Conservation (phyloP, 2,113 vertebrate species). For the Myotis brandtii region DNA sequence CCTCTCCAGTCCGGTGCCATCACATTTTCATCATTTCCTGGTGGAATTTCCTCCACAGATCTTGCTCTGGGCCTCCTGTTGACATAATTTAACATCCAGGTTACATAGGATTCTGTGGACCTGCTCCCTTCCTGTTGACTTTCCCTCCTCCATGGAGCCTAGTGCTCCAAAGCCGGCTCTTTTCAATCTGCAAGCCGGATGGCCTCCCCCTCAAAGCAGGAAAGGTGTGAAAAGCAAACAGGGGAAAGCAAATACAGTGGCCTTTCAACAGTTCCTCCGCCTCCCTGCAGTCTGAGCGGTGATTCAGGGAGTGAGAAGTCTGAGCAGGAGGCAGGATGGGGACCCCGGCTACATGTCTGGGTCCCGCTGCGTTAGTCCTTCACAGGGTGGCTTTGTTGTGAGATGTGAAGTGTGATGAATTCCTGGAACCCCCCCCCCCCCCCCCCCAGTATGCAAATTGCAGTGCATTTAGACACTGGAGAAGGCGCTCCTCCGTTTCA, state of each 20-base stretch:
- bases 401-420: conserved; percentile 17
- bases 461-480: background rate
- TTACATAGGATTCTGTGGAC: conserved; percentile 64
- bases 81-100: conserved; percentile 69
- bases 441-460: background rate
- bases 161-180: conserved; percentile 7
- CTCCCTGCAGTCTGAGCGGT: background rate
- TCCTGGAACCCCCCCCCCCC: background rate
- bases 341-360: conserved; percentile 2
- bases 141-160: background rate
- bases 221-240: conserved; percentile 78
- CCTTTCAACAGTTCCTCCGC: background rate
- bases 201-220: conserved; percentile 38
- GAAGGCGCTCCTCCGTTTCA: background rate
- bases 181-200: conserved; percentile 48
- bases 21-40: conserved; percentile 50
- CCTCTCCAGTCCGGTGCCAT: conserved; percentile 26
- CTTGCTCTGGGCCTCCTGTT: conserved; percentile 71
- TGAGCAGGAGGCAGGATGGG: conserved; percentile 30
- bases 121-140: conserved; percentile 73
- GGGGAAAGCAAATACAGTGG: conserved; percentile 55
- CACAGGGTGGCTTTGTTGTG: conserved; percentile 64
- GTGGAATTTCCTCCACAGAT: conserved; percentile 70
- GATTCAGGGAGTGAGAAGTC: conserved; percentile 36
- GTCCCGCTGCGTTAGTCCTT: conserved; percentile 32